Evolutionary conservation across 1,140 invertebrate genomes (phyloP), one percentile per base, ranked within the genome.

Genomic region (Phthorimaea operculella): DNA sequence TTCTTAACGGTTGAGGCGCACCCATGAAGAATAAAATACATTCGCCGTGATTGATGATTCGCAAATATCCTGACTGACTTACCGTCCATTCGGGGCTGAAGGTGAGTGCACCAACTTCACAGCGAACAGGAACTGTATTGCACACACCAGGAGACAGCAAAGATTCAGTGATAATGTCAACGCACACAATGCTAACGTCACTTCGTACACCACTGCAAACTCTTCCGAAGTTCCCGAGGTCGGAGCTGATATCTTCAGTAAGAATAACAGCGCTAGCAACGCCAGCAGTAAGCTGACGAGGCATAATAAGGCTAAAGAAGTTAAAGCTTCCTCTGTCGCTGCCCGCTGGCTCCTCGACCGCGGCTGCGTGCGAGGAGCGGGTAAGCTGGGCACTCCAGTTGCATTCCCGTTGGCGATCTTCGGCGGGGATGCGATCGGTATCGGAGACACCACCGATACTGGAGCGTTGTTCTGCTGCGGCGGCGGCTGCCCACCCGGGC

Each of bases 71-170:
- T 14, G 14, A 36, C 48, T 21, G 48, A 78, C 83, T 79, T 68
- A 86, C 84, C 84, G 76, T 73, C 83, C 85, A 68, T 78, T 89
- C 80, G 79, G 90, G 74, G 85, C 90, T 78, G 72, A 87, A 12
- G 88, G 91, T 33, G 93, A 92, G 66, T 94, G 92, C 59, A 95
- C 90, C 68, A 98, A 89, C 87, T 96, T 97, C 54, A 96, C 93
- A 18, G 94, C 93, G 79, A 97, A 97, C 64, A 97, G 89, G 87
- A 96, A 96, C 87, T 98, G 96, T 68, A 96, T 95, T 59, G 94
- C 93, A 88, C 95, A 98, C 55, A 98, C 94, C 58, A 98, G 89
- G 39, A 97, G 87, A 76, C 95, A 97, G 86, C 94, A 96, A 14
- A 97, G 88, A 81, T 97, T 95, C 28, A 97, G 83, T 0, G 93